Evolutionary conservation across 2,888 invertebrate species (phyloP).

Genomic region (Nomada hirtipes): DNA sequence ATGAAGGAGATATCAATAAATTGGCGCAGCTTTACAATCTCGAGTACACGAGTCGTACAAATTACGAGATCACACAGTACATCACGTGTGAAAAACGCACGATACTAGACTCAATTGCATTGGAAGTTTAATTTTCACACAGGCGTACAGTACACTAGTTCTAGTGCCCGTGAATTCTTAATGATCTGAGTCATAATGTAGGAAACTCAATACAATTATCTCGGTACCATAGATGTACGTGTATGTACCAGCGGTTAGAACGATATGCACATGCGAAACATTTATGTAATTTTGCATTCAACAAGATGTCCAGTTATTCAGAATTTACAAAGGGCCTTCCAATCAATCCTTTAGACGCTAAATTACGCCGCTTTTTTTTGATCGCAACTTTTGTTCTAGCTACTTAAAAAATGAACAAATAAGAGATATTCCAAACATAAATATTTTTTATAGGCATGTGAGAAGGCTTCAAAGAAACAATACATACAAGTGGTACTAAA

Average conservation of each 20-base stretch:
- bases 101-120: constrained; percentile 3
- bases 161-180: constrained; percentile 10
- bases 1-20: neutral
- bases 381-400: neutral
- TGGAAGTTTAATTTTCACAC: constrained; percentile 21
- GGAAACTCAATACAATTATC: constrained; percentile 21
- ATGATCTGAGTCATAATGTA: constrained; percentile 19
- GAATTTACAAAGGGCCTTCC: neutral
- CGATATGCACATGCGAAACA: neutral
- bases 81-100: neutral
- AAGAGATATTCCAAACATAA: too few relatives aligned
- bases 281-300: neutral
- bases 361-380: neutral
- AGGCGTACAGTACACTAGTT: neutral
- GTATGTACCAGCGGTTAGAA: neutral
- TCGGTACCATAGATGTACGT: neutral
- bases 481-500: too few relatives aligned
- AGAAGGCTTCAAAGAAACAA: too few relatives aligned
- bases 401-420: too few relatives aligned
- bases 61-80: neutral
- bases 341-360: neutral
- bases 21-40: neutral
- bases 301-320: neutral
- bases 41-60: neutral
- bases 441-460: too few relatives aligned